phyloP scores from a whole-genome alignment of 2,797 vertebrate species.

The Characodon lateralis region DNA sequence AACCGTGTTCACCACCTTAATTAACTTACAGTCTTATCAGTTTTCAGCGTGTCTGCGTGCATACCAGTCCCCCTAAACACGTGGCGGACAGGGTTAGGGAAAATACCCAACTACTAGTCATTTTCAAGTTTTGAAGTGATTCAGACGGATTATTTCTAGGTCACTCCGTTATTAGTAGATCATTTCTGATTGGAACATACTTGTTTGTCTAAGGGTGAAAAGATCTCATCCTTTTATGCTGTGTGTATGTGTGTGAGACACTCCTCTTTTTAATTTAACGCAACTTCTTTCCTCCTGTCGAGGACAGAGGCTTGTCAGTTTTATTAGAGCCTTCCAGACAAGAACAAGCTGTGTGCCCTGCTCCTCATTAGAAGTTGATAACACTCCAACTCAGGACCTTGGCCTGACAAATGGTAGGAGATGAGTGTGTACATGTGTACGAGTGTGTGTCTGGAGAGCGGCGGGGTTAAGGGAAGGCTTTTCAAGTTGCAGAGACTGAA shows the following conservation, averaged over 20 bases:
- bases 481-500: constrained; percentile 76
- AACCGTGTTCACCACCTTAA: constrained; percentile 77
- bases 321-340: constrained; percentile 75
- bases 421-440: constrained; percentile 37
- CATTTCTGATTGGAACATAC: neutral
- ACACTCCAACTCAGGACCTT: constrained; percentile 64
- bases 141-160: constrained; percentile 1
- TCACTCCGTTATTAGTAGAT: neutral
- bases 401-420: constrained; percentile 71
- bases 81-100: constrained; percentile 3
- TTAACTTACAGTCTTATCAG: constrained; percentile 81
- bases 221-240: constrained; percentile 42
- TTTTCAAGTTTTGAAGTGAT: constrained; percentile 8
- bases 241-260: constrained; percentile 19
- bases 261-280: constrained; percentile 46
- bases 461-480: constrained; percentile 70
- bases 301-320: constrained; percentile 68
- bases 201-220: constrained; percentile 17
- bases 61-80: constrained; percentile 27
- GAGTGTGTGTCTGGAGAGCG: constrained; percentile 33
- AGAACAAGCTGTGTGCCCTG: constrained; percentile 74
- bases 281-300: constrained; percentile 33
- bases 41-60: constrained; percentile 26
- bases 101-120: constrained; percentile 23
- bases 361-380: constrained; percentile 79